Evolutionary conservation across 1,140 invertebrate genomes (phyloP), one percentile per base, ranked within the genome.

Genomic region (Asobara japonica): DNA sequence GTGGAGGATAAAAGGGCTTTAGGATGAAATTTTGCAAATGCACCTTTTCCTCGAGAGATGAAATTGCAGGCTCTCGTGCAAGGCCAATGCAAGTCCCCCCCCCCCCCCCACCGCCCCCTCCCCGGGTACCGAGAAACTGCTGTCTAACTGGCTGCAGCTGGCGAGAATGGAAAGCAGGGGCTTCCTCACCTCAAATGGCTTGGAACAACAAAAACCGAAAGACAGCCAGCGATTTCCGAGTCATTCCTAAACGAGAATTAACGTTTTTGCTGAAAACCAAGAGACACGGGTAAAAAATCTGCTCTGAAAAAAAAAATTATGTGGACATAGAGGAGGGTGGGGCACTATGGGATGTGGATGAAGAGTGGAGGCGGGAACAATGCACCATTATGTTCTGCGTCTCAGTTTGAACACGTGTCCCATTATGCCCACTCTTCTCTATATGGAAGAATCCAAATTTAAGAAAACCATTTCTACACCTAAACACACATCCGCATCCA

Each of bases 61-160:
- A 76, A 78, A 79, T 77, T 80, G 74, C 18, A 73, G 74, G 74
- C 78, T 78, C 76, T 78, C 74, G 74, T 73, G 73, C 48, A 56
- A 66, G 33, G 30, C n/a, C 27, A 29, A 33, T 18, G 51, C 41
- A 7, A 16, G 41, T 30, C 16, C 27, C 36, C 51, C 6, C 25
- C n/a, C 31, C 22, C n/a, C 20, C 20, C 16, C 33, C 33, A 4
- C 8, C 20, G 68, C 36, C 20, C 16, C 33, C 33, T 2, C 8
- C 20, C 51, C 36, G 45, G 33, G 36, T 10, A 31, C 13, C 22
- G 69, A 71, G n/a, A 62, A 65, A 65, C 65, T 71, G 60, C 69
- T 60, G 64, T 36, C 67, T 60, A 68, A 68, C 66, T 68, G 29
- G 48, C 22, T 56, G 22, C 51, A 56, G 20, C 8, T 25, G 8